phyloP scores from a whole-genome alignment of 2,797 vertebrate species.

The Periparus ater region DNA sequence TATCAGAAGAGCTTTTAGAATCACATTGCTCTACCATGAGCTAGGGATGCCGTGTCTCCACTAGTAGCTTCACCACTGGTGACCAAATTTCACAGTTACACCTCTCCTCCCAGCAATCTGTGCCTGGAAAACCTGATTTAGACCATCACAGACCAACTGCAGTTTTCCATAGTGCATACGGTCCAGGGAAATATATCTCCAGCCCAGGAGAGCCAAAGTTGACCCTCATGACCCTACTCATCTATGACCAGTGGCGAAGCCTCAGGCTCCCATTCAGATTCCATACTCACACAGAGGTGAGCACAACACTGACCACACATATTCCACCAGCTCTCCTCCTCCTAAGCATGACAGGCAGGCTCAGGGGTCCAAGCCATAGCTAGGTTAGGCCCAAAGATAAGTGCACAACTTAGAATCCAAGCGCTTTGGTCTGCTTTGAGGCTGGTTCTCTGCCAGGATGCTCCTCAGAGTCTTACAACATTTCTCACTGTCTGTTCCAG shows the following conservation, averaged over 20 bases:
- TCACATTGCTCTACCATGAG: rapidly evolving
- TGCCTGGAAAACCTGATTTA: background rate
- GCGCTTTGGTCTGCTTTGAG: background rate
- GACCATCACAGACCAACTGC: background rate
- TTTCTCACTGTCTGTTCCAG: background rate
- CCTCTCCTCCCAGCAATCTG: background rate
- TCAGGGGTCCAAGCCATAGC: background rate
- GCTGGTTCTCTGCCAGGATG: background rate
- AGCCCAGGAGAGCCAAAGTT: background rate
- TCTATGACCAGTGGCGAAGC: background rate
- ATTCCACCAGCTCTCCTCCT: background rate
- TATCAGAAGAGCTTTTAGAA: background rate
- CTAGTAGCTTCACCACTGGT: background rate
- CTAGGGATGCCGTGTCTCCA: background rate
- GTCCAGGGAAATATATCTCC: background rate
- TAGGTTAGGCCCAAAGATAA: background rate
- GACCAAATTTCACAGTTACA: background rate
- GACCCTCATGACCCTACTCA: background rate
- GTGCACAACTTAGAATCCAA: background rate
- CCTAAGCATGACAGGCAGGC: background rate
- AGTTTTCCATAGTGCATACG: background rate
- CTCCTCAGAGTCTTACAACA: background rate
- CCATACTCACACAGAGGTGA: background rate
- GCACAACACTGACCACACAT: background rate
- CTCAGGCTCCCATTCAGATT: background rate